These are phyloP conservation scores for Drosophila equinoxialis DNA, from an alignment of 1,140 invertebrate species.

Conservation along the genomic window DNA sequence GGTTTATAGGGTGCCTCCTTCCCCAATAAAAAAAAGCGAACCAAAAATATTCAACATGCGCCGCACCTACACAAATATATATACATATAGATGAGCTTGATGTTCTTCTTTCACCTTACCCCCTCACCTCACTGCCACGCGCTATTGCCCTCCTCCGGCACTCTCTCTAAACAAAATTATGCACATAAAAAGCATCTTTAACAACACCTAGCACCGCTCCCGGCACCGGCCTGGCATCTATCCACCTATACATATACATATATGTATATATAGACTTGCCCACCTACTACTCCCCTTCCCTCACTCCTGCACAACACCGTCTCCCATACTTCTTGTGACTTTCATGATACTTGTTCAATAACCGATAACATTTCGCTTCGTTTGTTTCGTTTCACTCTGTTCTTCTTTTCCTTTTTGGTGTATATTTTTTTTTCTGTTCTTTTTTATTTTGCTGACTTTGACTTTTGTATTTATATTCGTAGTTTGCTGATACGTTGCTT, in stretches of 20 bases:
- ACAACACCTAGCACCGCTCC: conserved; percentile 6
- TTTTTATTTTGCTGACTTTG: conserved; percentile 63
- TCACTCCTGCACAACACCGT: no score
- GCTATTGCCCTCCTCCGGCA: background rate
- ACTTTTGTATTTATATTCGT: conserved; percentile 44
- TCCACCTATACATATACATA: background rate
- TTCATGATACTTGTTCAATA: conserved; percentile 67
- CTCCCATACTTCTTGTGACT: background rate
- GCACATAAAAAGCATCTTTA: conserved; percentile 56
- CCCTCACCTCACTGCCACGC: background rate
- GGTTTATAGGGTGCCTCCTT: background rate
- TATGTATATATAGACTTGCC: background rate
- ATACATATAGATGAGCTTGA: conserved; percentile 54
- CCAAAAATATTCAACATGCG: conserved; percentile 36
- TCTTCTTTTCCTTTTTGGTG: background rate
- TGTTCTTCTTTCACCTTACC: conserved; percentile 19
- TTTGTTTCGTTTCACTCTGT: background rate
- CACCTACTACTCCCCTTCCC: background rate
- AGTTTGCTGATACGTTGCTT: conserved; percentile 70
- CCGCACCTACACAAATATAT: conserved; percentile 49
- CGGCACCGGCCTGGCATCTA: background rate
- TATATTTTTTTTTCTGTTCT: background rate
- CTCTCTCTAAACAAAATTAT: conserved; percentile 38
- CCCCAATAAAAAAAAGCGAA: background rate
- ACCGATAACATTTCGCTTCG: conserved; percentile 62